A percentile compares a stretch with the other conserved stretches of the same genome.
These are phyloP conservation scores for Hemistola chrysoprasaria DNA, from an alignment of 2,888 invertebrate species.

Conservation along the genomic window DNA sequence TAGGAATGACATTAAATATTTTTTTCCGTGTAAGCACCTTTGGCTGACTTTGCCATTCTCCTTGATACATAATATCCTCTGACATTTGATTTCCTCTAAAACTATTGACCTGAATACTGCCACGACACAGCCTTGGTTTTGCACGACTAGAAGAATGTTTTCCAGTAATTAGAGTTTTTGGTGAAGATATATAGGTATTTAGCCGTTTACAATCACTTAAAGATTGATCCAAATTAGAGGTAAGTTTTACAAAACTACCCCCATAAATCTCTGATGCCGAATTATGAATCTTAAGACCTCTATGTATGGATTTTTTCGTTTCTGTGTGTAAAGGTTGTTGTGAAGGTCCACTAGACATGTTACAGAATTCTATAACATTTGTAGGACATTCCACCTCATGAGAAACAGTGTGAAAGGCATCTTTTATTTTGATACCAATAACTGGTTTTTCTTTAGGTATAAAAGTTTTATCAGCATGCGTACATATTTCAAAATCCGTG, in stretches of 20 bases:
- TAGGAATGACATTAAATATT: constrained; percentile 26
- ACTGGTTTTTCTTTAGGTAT: too few species aligned
- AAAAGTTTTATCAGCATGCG: too few species aligned
- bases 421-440: background rate
- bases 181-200: constrained; percentile 4
- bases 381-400: constrained; percentile 13
- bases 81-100: constrained; percentile 55
- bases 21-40: constrained; percentile 39
- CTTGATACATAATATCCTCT: constrained; percentile 70
- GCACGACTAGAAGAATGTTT: constrained; percentile 26
- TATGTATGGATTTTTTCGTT: background rate
- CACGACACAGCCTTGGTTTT: constrained; percentile 49
- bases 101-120: constrained; percentile 66
- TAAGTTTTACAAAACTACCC: too few species aligned
- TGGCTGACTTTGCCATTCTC: constrained; percentile 58
- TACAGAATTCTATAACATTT: background rate
- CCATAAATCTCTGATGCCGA: too few species aligned
- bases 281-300: background rate
- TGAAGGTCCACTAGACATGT: constrained; percentile 1
- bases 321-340: constrained; percentile 1
- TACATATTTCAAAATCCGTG: too few species aligned
- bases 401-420: constrained; percentile 8
- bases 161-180: constrained; percentile 2
- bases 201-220: constrained; percentile 7
- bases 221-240: background rate